Evolutionary conservation across 2,888 invertebrate species (phyloP).

Genomic region (Coenonympha arcania): DNA sequence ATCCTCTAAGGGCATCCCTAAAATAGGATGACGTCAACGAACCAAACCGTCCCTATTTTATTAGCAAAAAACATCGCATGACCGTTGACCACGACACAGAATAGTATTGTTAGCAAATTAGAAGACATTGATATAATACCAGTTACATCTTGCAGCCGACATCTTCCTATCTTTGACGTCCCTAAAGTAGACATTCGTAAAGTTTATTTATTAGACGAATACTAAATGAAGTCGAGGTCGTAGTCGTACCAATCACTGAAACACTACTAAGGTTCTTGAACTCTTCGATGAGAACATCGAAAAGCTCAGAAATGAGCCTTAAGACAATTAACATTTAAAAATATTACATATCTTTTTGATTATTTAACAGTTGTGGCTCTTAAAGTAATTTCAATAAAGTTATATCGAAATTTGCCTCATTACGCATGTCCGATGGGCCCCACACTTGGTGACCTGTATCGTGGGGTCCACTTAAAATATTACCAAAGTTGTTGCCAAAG

Average conservation of each 20-base stretch:
- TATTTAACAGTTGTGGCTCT: no score
- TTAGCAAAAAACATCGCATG: slow-evolving; percentile 28
- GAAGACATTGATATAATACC: not conserved
- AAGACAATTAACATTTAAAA: no score
- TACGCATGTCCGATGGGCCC: no score
- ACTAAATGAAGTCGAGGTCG: not conserved
- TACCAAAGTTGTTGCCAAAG: no score
- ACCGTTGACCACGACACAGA: not conserved
- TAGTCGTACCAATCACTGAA: not conserved
- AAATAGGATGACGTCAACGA: slow-evolving; percentile 41
- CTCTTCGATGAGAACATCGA: not conserved
- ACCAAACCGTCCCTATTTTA: slow-evolving; percentile 49
- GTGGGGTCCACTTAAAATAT: no score
- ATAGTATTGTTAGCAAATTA: not conserved
- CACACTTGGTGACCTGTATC: no score
- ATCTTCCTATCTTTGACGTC: not conserved
- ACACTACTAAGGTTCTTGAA: not conserved
- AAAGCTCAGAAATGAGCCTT: no score
- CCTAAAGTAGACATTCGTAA: not conserved
- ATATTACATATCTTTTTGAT: no score
- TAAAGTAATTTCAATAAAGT: no score
- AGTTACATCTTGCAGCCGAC: no score
- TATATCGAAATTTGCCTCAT: no score
- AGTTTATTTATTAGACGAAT: not conserved
- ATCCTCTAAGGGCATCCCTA: not conserved